Evolutionary conservation across 2,888 invertebrate genomes (phyloP).

Genomic region (Drosophila siamana): DNA sequence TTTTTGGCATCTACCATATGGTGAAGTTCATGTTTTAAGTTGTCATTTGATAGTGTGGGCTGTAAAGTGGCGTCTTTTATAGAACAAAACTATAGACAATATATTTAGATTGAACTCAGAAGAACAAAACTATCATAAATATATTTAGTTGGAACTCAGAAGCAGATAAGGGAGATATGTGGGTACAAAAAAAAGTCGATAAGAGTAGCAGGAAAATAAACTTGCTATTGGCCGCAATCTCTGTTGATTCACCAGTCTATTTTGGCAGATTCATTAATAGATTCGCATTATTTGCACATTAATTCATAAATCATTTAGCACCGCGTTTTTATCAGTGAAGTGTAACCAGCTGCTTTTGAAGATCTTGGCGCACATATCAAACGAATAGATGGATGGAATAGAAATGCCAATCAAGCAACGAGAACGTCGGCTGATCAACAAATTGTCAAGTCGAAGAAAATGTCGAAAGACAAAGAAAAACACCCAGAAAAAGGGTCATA

Average conservation of each 20-base stretch:
- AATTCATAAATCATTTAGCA: conserved; percentile 29
- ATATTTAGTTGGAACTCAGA: too few species aligned
- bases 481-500: conserved; percentile 2
- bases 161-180: too few species aligned
- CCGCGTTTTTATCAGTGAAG: conserved; percentile 36
- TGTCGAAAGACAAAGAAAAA: neutral
- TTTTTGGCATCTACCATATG: conserved; percentile 27
- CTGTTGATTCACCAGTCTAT: conserved; percentile 4
- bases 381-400: conserved; percentile 15
- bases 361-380: conserved; percentile 43
- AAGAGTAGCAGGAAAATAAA: neutral
- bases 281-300: conserved; percentile 5
- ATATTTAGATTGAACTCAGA: too few species aligned
- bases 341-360: conserved; percentile 26
- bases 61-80: too few species aligned
- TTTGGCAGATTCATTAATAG: neutral
- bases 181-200: neutral
- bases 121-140: too few species aligned
- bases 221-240: neutral
- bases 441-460: neutral
- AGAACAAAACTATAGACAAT: too few species aligned
- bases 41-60: neutral
- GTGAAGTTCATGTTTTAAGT: conserved; percentile 14
- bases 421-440: neutral
- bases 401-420: neutral